These are phyloP conservation scores for Bovichtus diacanthus DNA, from an alignment of 2,797 vertebrate genomes.

Conservation along the genomic window DNA sequence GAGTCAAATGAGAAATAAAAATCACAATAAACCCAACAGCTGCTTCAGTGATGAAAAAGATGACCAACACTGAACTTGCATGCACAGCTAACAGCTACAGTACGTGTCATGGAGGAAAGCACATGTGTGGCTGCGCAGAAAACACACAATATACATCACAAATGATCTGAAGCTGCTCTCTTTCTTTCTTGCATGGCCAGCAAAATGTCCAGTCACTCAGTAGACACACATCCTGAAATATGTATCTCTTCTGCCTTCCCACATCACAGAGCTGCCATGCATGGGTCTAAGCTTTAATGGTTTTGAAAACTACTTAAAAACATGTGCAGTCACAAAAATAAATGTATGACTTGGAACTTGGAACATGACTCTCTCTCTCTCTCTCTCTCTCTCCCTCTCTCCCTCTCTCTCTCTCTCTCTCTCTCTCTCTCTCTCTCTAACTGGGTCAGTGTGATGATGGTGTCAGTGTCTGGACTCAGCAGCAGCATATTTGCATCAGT, in stretches of 20 bases:
- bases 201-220: constrained; percentile 42
- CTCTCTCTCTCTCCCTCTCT: background rate
- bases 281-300: constrained; percentile 40
- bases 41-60: constrained; percentile 10
- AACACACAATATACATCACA: constrained; percentile 29
- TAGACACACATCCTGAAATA: constrained; percentile 43
- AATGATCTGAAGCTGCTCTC: constrained; percentile 29
- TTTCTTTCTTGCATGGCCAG: constrained; percentile 47
- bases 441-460: constrained; percentile 81
- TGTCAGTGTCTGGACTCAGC: constrained; percentile 83
- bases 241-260: constrained; percentile 20
- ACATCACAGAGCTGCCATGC: constrained; percentile 34
- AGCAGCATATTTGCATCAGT: constrained; percentile 85
- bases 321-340: constrained; percentile 56
- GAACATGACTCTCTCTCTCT: background rate
- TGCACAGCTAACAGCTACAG: constrained; percentile 1
- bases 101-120: constrained; percentile 41
- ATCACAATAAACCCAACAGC: background rate
- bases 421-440: constrained; percentile 48
- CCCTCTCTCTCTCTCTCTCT: background rate
- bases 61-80: background rate
- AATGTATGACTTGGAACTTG: constrained; percentile 58
- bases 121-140: constrained; percentile 20
- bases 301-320: constrained; percentile 54
- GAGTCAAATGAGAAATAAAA: background rate